Evolutionary conservation across 2,797 vertebrate species (phyloP), one percentile per base, ranked within the genome.

Genomic region (Myotis vivesi): DNA sequence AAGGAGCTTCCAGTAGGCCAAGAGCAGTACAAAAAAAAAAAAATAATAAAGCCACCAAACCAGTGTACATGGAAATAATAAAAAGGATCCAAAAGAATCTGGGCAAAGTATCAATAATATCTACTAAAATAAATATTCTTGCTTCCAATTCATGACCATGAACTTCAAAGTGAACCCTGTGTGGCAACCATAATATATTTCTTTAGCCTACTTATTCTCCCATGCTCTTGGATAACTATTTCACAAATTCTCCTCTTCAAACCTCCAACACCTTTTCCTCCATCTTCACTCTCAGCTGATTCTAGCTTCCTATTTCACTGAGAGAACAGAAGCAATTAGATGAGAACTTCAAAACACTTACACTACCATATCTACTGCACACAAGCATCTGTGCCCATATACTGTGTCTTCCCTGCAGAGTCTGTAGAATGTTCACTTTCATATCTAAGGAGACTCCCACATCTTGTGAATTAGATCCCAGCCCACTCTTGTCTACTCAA

Each of bases 51-150:
- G 55, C 22, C 73, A 93, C 28, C 41, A 76, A 93, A 59, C 4
- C 53, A 75, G 28, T 51, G 8, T 30, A 12, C 30, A 73, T 8
- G 53, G 68, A 59, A 82, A 90, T 30, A 66, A 53, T 73, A 86
- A 57, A 80, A 64, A 51, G 11, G n/a, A 51, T 36, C 55, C 49
- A 76, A 55, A 25, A 71, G 41, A 41, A 75, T 59, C 44, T 84
- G 36, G 46, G 66, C 7, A 69, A 87, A 76, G 51, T 44, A 77
- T 59, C 73, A 73, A 38, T 46, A 93, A 62, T 55, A n/a, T 38
- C 80, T 85, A 46, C 38, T 59, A 55, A 73, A 95, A 72, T 38
- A 71, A 85, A 36, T 64, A 91, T 28, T 79, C 44, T 79, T 92
- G 20, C 25, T 62, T 82, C 51, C 46, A 55, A 77, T 55, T 76